A percentile compares a stretch with the other conserved stretches of the same genome.
Conservation (phyloP, 2,113 vertebrate species). For the Nymphicus hollandicus region DNA sequence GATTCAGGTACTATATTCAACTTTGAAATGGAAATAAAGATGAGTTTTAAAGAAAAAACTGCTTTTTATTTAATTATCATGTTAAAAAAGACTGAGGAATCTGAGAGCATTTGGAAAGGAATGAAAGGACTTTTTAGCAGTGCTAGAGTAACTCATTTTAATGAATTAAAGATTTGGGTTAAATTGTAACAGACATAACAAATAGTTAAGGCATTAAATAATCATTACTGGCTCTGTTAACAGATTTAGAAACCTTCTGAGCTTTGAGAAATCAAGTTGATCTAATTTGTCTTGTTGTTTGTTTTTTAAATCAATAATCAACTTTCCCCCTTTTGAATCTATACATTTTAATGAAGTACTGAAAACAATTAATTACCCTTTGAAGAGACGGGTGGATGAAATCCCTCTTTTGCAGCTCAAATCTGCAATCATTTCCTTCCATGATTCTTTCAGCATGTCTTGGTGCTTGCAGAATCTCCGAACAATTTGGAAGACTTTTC, state of each 20-base stretch:
- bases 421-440: background rate
- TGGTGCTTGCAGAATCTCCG: background rate
- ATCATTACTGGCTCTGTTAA: constrained; percentile 33
- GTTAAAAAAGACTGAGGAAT: constrained; percentile 14
- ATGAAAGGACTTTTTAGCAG: constrained; percentile 39
- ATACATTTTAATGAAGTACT: constrained; percentile 7
- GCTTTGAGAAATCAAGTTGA: constrained; percentile 35
- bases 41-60: background rate
- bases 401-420: background rate
- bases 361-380: constrained; percentile 34
- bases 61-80: constrained; percentile 37
- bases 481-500: background rate
- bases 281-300: constrained; percentile 23
- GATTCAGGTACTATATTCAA: background rate
- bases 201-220: constrained; percentile 64
- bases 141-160: constrained; percentile 37
- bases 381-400: background rate
- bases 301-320: background rate
- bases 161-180: constrained; percentile 60
- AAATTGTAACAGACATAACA: constrained; percentile 58
- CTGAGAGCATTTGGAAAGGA: constrained; percentile 42
- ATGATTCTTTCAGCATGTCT: constrained; percentile 37
- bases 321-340: background rate
- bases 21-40: constrained; percentile 59
- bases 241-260: constrained; percentile 42